phyloP scores from a whole-genome alignment of 2,113 vertebrate species.

The Chascanopsetta lugubris region DNA sequence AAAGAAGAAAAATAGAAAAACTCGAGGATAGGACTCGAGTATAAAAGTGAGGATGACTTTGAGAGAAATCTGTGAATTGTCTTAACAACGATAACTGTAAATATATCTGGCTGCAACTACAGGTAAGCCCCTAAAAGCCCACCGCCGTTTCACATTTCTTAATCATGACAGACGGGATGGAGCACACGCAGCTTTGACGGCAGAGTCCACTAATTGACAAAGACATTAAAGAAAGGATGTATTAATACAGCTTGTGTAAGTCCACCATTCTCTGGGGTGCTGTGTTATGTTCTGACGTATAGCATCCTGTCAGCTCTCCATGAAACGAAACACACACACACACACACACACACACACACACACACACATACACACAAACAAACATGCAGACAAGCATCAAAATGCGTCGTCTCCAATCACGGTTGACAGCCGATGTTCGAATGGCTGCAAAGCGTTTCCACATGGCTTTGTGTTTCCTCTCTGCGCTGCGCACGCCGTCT shows the following conservation, averaged over 20 bases:
- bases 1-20: no score
- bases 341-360: background rate
- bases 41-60: background rate
- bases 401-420: slow-evolving; percentile 37
- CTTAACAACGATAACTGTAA: slow-evolving; percentile 23
- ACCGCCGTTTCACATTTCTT: slow-evolving; percentile 45
- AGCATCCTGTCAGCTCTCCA: slow-evolving; percentile 44
- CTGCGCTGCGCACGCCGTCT: slow-evolving; percentile 52
- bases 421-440: slow-evolving; percentile 65
- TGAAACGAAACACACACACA: slow-evolving; percentile 27
- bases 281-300: slow-evolving; percentile 6
- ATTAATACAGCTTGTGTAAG: background rate
- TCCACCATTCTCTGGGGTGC: background rate
- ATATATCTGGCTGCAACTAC: slow-evolving; percentile 33
- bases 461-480: slow-evolving; percentile 50
- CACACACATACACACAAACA: slow-evolving; percentile 8
- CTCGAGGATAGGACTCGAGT: no score
- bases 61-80: slow-evolving; percentile 13
- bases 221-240: slow-evolving; percentile 1
- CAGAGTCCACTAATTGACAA: background rate
- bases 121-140: slow-evolving; percentile 4
- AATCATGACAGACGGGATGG: slow-evolving; percentile 56
- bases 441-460: slow-evolving; percentile 56
- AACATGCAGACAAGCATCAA: slow-evolving; percentile 60
- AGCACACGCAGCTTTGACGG: slow-evolving; percentile 40